Evolutionary conservation across 23 tunicate species (phyloP).

Genomic region (Oikopleura albicans): DNA sequence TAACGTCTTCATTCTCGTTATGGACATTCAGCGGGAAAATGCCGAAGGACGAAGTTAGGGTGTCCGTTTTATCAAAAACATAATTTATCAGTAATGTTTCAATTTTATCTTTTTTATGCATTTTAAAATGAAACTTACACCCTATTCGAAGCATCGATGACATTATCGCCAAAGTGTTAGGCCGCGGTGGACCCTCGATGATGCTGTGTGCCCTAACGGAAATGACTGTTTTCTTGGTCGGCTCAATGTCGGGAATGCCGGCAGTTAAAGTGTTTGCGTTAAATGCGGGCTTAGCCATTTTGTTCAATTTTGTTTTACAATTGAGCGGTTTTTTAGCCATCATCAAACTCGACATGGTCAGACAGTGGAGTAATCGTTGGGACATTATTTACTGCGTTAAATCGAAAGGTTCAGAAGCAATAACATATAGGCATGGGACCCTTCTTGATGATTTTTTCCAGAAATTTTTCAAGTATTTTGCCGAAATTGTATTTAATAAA

Average conservation of each 20-base stretch:
- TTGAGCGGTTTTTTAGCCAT: constrained; percentile 67
- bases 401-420: too few relatives aligned
- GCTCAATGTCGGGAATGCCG: constrained; percentile 76
- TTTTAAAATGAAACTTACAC: too few relatives aligned
- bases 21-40: constrained; percentile 16
- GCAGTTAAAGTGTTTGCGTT: constrained; percentile 81
- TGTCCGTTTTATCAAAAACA: too few relatives aligned
- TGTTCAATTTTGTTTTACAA: constrained; percentile 70
- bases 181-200: constrained; percentile 81
- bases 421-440: too few relatives aligned
- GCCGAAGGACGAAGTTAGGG: constrained; percentile 28
- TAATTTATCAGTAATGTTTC: too few relatives aligned
- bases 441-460: too few relatives aligned
- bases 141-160: constrained; percentile 41
- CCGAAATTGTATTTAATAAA: not conserved
- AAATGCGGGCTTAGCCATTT: constrained; percentile 66
- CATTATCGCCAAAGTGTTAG: constrained; percentile 59
- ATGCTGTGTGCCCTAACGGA: constrained; percentile 79
- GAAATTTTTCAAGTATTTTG: not conserved
- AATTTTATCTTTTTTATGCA: too few relatives aligned
- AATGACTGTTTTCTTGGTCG: constrained; percentile 65
- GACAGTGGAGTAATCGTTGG: constrained; percentile 31
- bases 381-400: constrained; percentile 54
- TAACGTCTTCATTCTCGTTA: constrained; percentile 59
- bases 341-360: constrained; percentile 15